Base-by-base conservation (phyloP, 2,888 invertebrate genomes). In the Spicauda simplicius region DNA sequence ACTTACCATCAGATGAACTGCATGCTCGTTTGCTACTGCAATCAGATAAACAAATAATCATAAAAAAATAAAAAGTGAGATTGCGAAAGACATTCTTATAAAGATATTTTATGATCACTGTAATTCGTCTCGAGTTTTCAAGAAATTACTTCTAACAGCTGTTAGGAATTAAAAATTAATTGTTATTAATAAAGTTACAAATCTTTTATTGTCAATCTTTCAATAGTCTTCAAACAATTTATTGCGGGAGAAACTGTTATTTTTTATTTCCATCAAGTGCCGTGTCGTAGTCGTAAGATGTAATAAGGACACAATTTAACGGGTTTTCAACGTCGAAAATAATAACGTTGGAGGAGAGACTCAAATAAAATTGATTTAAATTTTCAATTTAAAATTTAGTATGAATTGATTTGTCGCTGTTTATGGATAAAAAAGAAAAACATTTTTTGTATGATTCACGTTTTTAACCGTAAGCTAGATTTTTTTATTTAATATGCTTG, bases 321-420 rank as follows among this genome's bases (percentile, higher is more conserved):
- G 63, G 48, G 63, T 48, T 64, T 56, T 45, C 63, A 55, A 41
- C 56, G 63, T 48, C 33, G 48, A 64, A 56, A 64, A 64, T 64
- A 64, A 64, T 56, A 56, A 64, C 45, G 61, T 53, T 14, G 41
- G 50, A 18, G 48, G 41, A 16, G 41, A 54, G 53, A 14, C 20
- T 48, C 30, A 50, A 56, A 56, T 33, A 19, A 48, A 56, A 64
- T 48, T 64, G 63, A 64, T 64, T 64, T 64, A 64, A 58, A 64
- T 56, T 63, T 56, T 50, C 56, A 18, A 45, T 55, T 18, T 19
- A 45, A 63, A 30, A 45, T 18, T 48, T 30, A 48, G 56, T 58
- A 54, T 54, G 58, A 48, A 30, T 56, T 33, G 33, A 61, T n/a
- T 14, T n/a, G 0, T n/a, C 12, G 8, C 12, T 12, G 1, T 11